A percentile compares a stretch with the other conserved stretches of the same genome.
phyloP scores from a whole-genome alignment of 2,113 vertebrate species.

The Apodemus speciosus region DNA sequence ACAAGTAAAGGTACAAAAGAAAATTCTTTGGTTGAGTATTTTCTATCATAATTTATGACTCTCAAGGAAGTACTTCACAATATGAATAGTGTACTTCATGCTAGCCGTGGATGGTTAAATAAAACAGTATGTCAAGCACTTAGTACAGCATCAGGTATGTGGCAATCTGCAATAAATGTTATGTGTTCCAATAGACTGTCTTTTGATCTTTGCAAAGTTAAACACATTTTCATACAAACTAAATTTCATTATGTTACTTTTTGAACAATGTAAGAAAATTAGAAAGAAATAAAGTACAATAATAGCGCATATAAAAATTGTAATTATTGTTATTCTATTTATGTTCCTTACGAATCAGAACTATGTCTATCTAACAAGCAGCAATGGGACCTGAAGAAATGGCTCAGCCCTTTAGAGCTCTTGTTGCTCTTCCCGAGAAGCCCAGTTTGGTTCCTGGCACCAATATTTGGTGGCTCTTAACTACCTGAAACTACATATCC shows the following conservation, averaged over 20 bases:
- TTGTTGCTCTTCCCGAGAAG: background rate
- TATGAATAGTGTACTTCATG: background rate
- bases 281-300: background rate
- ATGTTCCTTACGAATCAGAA: background rate
- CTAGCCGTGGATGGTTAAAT: background rate
- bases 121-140: background rate
- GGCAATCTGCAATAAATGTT: background rate
- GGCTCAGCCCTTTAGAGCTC: background rate
- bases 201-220: background rate
- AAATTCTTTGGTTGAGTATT: background rate
- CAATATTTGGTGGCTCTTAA: background rate
- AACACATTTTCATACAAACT: background rate
- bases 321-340: background rate
- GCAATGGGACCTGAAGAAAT: background rate
- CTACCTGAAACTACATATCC: background rate
- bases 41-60: too few species aligned
- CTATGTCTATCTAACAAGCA: constrained; percentile 36
- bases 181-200: background rate
- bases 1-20: background rate
- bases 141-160: background rate
- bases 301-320: background rate
- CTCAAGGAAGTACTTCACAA: background rate
- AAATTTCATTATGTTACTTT: background rate
- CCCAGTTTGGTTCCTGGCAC: background rate
- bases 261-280: background rate